Percentiles rank a stretch among this genome's conserved stretches.
These are phyloP conservation scores for Epinephelus moara DNA, from an alignment of 2,113 vertebrate genomes.

Conservation along the genomic window DNA sequence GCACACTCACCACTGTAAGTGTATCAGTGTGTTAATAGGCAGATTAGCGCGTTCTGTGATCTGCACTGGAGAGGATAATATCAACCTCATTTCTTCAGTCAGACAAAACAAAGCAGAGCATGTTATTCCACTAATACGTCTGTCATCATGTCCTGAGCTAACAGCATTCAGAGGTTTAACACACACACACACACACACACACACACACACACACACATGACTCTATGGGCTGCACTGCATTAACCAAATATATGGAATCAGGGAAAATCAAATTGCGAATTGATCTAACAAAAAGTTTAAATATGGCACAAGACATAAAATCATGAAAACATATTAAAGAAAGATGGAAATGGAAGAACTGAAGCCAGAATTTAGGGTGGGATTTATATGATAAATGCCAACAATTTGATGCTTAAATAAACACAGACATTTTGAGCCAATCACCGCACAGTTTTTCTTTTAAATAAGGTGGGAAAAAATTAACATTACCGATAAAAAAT, in stretches of 20 bases:
- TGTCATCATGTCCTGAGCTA: constrained; percentile 40
- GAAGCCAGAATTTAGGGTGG: not conserved
- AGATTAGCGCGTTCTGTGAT: constrained; percentile 69
- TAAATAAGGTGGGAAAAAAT: not conserved
- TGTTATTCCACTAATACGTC: constrained; percentile 56
- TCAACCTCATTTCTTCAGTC: constrained; percentile 69
- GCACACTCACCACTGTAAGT: constrained; percentile 48
- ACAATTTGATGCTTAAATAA: not conserved
- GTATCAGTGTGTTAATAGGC: constrained; percentile 74
- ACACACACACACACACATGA: constrained; percentile 34
- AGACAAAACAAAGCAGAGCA: constrained; percentile 68
- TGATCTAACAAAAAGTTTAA: constrained; percentile 14
- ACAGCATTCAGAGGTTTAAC: constrained; percentile 10
- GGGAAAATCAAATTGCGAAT: constrained; percentile 16
- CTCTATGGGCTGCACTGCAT: constrained; percentile 11
- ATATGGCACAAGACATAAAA: not conserved
- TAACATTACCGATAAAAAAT: not conserved
- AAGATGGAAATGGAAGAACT: not conserved
- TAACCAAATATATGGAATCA: constrained; percentile 13
- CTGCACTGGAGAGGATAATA: constrained; percentile 65
- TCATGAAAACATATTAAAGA: not conserved
- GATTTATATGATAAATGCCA: not conserved
- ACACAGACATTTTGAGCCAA: not conserved
- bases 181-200: constrained; percentile 17
- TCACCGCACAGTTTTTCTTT: not conserved